Base-by-base conservation (phyloP, 1,140 invertebrate species). In the Tribolium madens region DNA sequence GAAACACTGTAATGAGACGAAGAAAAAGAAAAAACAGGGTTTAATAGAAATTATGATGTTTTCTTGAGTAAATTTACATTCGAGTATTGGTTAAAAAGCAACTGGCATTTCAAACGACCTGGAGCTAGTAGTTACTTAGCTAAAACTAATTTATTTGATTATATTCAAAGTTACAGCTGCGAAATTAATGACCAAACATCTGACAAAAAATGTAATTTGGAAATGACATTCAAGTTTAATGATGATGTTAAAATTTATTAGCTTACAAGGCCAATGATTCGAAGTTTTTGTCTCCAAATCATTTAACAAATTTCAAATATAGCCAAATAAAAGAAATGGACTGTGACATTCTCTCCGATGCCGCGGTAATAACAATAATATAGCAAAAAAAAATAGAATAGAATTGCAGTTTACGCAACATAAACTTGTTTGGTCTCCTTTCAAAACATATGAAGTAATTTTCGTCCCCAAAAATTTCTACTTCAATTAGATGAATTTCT, bases 151-250 rank as follows among this genome's bases (percentile, higher is more conserved):
- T 42, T 42, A 42, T 42, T 42, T 42, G 36, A 42, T 42, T 42
- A n/a, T 57, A n/a, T 17, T 57, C 7, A 12, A 13, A 5, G 15
- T 57, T 14, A 53, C 50, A 53, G 50, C 7, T 53, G 50, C 50
- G 12, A 14, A 53, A 53, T 53, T 53, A 53, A 53, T 53, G 50
- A 15, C 50, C 12, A 4, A 15, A 9, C 52, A 21, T 10, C 9
- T 57, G 18, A 57, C 7, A 3, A 2, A 57, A 57, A 57, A 57
- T 21, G 18, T 57, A 57, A 26, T 57, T 57, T 57, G 18, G 9
- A 57, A 57, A 57, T 57, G 52, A 18, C 15, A 17, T 57, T 57
- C 18, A 18, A n/a, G 17, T 57, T 52, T 57, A 57, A 18, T 57
- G 17, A 6, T 18, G 52, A 26, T 18, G 17, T 57, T n/a, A 50